Base-by-base conservation (phyloP, 2,113 vertebrate genomes). In the Oreotrochilus melanogaster region DNA sequence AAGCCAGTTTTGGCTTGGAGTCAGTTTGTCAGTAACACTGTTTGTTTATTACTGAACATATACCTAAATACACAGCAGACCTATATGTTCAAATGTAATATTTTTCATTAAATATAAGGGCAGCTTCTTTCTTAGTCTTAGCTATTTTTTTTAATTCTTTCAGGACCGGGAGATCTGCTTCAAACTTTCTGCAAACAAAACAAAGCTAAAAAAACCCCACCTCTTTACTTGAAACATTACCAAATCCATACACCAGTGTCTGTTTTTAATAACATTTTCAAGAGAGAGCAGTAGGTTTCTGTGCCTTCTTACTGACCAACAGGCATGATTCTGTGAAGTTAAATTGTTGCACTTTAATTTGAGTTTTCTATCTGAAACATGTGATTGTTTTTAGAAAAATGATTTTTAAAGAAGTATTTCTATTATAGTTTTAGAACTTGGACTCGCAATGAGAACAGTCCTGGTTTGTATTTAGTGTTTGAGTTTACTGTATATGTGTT, bases 191-290 rank as follows among this genome's bases (percentile, higher is more conserved):
- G 75, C 18, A 58, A 87, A 64, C 11, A 84, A 80, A 78, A 4
- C 3, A 47, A 67, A 58, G 50, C 0, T 0, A 24, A 9, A 53
- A n/a, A 79, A 4, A 6, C 14, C 4, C n/a, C n/a, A n/a, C n/a
- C 7, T 73, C 78, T 81, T 43, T 19, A 42, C 30, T 81, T 74
- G 13, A 71, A 90, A 37, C 6, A n/a, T 1, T 66, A 54, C 31
- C 7, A 25, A 60, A 64, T 6, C 37, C 9, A 3, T 28, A 18
- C 9, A 7, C 67, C 28, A 45, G 43, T 62, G 71, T 30, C 30
- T 74, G 33, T 47, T 73, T 27, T 73, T 27, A 43, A 66, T n/a
- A 81, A 60, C 39, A 11, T 23, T 70, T 88, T 86, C 18, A 75
- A 62, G 27, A 45, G 18, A 54, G 85, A 71, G 21, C 30, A 57